These are phyloP conservation scores for Chlorops oryzae DNA, from an alignment of 1,140 invertebrate species.

Conservation along the genomic window DNA sequence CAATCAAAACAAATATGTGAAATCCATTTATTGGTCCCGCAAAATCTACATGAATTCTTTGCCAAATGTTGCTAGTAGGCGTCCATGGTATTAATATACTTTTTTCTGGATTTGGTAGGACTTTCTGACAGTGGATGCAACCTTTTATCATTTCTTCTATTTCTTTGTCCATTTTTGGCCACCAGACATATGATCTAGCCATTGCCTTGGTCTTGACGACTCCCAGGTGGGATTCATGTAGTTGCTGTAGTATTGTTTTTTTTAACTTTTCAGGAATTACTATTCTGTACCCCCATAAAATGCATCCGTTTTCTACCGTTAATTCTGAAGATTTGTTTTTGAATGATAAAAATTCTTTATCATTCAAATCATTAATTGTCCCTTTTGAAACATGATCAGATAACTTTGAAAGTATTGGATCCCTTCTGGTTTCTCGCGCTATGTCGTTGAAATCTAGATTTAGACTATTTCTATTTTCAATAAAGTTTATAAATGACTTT, in stretches of 20 bases:
- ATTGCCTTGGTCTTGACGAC: constrained; percentile 7
- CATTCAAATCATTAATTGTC: background rate
- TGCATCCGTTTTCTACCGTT: background rate
- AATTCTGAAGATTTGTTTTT: background rate
- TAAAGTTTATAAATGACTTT: constrained; percentile 7
- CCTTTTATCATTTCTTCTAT: constrained; percentile 31
- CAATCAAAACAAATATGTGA: background rate
- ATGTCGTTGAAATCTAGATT: constrained; percentile 2
- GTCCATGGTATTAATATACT: constrained; percentile 7
- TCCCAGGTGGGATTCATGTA: constrained; percentile 4
- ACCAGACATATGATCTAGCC: constrained; percentile 7
- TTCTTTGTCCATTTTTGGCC: background rate
- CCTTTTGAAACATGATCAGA: background rate
- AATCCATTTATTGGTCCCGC: constrained; percentile 1
- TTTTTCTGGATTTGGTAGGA: constrained; percentile 1
- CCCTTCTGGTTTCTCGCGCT: constrained; percentile 11
- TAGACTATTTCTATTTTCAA: background rate
- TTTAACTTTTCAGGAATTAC: background rate
- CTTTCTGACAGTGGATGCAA: background rate
- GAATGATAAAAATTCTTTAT: background rate
- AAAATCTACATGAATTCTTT: constrained; percentile 2
- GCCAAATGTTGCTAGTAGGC: background rate
- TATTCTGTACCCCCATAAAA: constrained; percentile 2
- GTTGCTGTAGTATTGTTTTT: background rate
- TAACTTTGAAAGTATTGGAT: constrained; percentile 6